These are phyloP conservation scores for Nixonia krombeini DNA, from an alignment of 1,140 invertebrate genomes.

Conservation along the genomic window DNA sequence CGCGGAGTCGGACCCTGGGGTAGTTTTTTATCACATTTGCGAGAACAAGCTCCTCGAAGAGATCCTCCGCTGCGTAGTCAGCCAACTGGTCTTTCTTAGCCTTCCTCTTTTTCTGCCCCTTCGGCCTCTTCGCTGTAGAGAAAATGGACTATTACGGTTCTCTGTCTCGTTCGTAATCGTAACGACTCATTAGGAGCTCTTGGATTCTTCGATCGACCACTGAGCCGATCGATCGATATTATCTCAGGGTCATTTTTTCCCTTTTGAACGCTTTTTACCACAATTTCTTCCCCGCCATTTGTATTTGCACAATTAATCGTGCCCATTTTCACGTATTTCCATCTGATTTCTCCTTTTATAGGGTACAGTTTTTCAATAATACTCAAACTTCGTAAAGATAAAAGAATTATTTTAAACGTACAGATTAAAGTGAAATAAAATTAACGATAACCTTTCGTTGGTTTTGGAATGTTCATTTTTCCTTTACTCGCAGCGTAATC, in stretches of 20 bases:
- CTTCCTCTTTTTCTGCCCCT: constrained; percentile 63
- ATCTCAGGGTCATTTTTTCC: neutral
- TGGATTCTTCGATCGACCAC: constrained; percentile 6
- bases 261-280: neutral
- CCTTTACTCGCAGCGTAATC: constrained; percentile 60
- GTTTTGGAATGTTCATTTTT: constrained; percentile 56
- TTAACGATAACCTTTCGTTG: constrained; percentile 52
- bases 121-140: constrained; percentile 27
- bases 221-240: constrained; percentile 3
- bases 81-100: constrained; percentile 75
- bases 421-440: too few relatives aligned
- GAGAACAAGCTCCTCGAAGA: constrained; percentile 75
- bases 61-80: constrained; percentile 70
- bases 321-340: too few relatives aligned
- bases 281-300: neutral
- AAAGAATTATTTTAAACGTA: too few relatives aligned
- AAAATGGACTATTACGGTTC: constrained; percentile 42
- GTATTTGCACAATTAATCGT: too few relatives aligned
- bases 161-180: constrained; percentile 27
- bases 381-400: too few relatives aligned
- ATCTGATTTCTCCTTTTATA: too few relatives aligned
- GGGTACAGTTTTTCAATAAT: too few relatives aligned
- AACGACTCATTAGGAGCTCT: constrained; percentile 33
- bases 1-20: constrained; percentile 35
- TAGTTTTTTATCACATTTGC: constrained; percentile 60